Conservation (phyloP, 2,888 invertebrate genomes). For the Parnassius mnemosyne region DNA sequence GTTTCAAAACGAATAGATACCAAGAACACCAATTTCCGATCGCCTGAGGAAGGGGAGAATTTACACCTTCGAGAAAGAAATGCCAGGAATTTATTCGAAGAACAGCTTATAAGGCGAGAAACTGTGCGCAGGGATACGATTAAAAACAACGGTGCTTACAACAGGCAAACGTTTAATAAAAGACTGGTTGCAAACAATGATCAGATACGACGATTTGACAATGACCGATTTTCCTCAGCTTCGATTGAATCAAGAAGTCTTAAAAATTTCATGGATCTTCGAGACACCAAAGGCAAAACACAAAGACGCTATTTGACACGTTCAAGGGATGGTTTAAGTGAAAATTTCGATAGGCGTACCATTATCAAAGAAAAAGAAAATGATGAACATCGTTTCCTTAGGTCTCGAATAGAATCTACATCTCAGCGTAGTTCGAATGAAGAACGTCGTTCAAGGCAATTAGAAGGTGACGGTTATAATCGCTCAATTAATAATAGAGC, state of each 20-base stretch:
- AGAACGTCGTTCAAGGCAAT: neutral
- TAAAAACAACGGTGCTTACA: neutral
- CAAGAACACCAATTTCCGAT: neutral
- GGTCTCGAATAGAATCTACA: neutral
- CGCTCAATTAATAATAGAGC: neutral
- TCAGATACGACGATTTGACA: neutral
- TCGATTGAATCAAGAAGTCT: neutral
- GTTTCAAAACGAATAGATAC: slow-evolving; percentile 1
- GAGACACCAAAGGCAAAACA: neutral
- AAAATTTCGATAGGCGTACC: neutral
- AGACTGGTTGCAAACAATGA: neutral
- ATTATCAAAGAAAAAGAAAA: neutral
- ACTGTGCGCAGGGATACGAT: neutral
- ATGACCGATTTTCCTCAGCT: neutral
- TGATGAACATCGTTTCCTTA: slow-evolving; percentile 2
- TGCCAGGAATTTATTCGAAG: neutral
- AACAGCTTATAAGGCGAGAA: neutral
- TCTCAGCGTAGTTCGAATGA: neutral
- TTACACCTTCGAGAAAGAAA: slow-evolving; percentile 5
- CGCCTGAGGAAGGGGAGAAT: neutral
- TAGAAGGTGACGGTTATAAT: neutral
- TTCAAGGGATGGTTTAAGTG: neutral
- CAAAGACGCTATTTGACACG: neutral
- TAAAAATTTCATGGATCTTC: neutral
- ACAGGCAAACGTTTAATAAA: neutral